These are phyloP conservation scores for Osmerus eperlanus DNA, from an alignment of 2,113 vertebrate genomes.

Conservation along the genomic window DNA sequence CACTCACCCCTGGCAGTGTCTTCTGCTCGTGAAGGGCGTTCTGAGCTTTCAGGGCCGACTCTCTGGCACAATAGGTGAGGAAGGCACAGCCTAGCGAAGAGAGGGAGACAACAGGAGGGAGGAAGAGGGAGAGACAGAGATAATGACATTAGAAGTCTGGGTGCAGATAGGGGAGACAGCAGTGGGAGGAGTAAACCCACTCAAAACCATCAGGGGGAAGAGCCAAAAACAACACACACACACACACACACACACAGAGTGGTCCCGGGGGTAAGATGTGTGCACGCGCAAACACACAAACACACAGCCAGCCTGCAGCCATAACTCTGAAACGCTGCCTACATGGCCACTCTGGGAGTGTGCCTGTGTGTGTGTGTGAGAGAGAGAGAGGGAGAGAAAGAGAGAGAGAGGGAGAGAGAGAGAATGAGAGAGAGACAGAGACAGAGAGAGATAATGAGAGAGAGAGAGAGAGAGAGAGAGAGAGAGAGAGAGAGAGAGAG, in stretches of 20 bases:
- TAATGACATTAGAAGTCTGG: conserved; percentile 39
- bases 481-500: neutral
- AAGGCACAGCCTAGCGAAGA: conserved; percentile 84
- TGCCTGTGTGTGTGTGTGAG: neutral
- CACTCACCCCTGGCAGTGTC: conserved; percentile 87
- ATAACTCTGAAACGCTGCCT: conserved; percentile 16
- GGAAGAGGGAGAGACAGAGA: conserved; percentile 22
- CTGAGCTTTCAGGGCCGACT: conserved; percentile 89
- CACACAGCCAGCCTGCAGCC: conserved; percentile 45
- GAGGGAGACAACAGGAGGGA: conserved; percentile 27
- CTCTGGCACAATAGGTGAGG: conserved; percentile 90
- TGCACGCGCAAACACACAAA: conserved; percentile 35
- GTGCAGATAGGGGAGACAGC: conserved; percentile 34
- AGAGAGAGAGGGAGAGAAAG: neutral
- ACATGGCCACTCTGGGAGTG: neutral
- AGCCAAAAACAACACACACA: conserved; percentile 32
- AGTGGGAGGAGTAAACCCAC: conserved; percentile 27
- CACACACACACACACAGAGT: conserved; percentile 9
- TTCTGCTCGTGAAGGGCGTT: conserved; percentile 89
- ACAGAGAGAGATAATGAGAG: neutral
- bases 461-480: neutral
- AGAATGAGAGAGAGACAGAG: neutral
- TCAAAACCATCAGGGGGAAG: conserved; percentile 29
- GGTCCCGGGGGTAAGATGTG: neutral
- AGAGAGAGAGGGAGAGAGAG: neutral